Conservation (phyloP, 2,888 invertebrate species). For the Encarsia formosa region DNA sequence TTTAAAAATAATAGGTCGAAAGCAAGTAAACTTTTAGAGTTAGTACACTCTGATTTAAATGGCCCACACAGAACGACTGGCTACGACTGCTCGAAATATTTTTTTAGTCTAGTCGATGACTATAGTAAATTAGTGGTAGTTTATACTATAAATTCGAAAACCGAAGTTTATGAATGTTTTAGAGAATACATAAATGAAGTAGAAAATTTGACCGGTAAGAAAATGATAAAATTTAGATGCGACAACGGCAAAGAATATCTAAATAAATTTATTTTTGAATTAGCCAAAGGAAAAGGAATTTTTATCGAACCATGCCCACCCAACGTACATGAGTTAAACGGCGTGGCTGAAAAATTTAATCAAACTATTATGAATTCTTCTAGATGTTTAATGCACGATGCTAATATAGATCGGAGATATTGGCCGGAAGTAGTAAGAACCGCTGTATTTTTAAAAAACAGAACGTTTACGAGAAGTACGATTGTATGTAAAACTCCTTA, state of each 20-base stretch:
- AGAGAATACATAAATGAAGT: not conserved
- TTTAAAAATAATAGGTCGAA: not conserved
- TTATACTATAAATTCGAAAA: not conserved
- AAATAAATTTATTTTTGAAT: not conserved
- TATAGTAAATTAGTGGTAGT: too few relatives aligned
- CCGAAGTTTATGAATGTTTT: not conserved
- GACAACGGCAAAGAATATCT: not conserved
- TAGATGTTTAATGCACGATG: not conserved
- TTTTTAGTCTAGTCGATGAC: not conserved
- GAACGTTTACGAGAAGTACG: not conserved
- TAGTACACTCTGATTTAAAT: too few relatives aligned
- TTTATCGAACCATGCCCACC: not conserved
- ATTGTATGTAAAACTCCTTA: not conserved
- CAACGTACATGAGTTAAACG: not conserved
- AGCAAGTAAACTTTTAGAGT: not conserved
- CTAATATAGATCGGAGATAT: slow-evolving; percentile 1
- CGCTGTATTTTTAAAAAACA: not conserved
- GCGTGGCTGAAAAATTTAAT: too few relatives aligned
- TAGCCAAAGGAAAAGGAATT: not conserved
- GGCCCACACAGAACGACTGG: not conserved
- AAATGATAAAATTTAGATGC: not conserved
- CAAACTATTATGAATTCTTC: not conserved
- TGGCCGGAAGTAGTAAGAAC: too few relatives aligned
- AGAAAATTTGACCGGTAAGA: slow-evolving; percentile 1
- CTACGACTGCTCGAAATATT: not conserved